Conservation (phyloP, 2,797 vertebrate species). For the Acridotheres tristis region DNA sequence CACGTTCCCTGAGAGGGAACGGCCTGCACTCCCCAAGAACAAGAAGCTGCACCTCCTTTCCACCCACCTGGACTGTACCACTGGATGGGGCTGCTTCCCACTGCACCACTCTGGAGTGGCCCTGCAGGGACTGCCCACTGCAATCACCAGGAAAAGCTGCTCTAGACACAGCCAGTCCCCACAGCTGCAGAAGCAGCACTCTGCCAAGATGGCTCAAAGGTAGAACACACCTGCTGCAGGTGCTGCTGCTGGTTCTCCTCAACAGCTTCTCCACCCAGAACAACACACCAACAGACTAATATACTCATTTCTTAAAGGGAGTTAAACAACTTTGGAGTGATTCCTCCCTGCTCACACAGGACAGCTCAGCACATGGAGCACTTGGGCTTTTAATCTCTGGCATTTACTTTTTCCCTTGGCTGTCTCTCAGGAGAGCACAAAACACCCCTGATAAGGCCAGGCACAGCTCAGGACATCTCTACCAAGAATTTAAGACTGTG, state of each 20-base stretch:
- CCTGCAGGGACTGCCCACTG: not conserved
- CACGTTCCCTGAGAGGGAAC: too few species aligned
- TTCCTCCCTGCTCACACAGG: not conserved
- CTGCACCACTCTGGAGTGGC: not conserved
- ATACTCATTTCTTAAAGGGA: not conserved
- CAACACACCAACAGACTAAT: not conserved
- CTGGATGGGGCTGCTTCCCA: not conserved
- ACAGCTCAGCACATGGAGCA: not conserved
- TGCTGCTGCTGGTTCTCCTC: not conserved
- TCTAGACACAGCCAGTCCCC: not conserved
- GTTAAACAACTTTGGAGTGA: fast-evolving
- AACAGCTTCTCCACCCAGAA: not conserved
- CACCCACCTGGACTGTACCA: not conserved
- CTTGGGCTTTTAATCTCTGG: not conserved
- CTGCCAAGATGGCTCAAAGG: not conserved
- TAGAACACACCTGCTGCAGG: not conserved
- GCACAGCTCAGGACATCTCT: not conserved
- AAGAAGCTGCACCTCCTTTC: not conserved
- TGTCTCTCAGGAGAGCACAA: not conserved
- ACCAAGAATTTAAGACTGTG: not conserved
- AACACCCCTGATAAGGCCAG: not conserved
- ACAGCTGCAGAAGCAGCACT: not conserved
- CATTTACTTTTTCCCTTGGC: not conserved
- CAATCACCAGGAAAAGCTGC: not conserved
- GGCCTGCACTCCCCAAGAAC: not conserved